Evolutionary conservation across 2,888 invertebrate genomes (phyloP), one percentile per base, ranked within the genome.

Genomic region (Drosophila maculinotata): DNA sequence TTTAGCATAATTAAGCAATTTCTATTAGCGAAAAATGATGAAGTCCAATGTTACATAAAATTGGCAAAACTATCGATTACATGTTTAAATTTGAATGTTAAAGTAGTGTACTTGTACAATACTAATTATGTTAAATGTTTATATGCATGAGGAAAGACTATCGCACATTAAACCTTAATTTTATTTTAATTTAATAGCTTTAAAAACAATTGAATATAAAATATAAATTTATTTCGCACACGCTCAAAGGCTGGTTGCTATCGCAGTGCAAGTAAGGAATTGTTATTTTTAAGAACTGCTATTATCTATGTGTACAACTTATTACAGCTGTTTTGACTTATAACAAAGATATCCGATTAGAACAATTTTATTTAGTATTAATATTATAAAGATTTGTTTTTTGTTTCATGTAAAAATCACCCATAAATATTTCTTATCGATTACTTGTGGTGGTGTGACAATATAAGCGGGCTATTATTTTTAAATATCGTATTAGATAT

Each of bases 161-260:
- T n/a, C n/a, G n/a, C n/a, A n/a, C n/a, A n/a, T n/a, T n/a, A n/a
- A n/a, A n/a, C n/a, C n/a, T n/a, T n/a, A n/a, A n/a, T n/a, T n/a
- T n/a, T n/a, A n/a, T n/a, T n/a, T n/a, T n/a, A n/a, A n/a, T n/a
- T n/a, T n/a, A n/a, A n/a, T n/a, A n/a, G n/a, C n/a, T n/a, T n/a
- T n/a, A n/a, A n/a, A n/a, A n/a, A n/a, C n/a, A n/a, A n/a, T n/a
- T n/a, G n/a, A n/a, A n/a, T n/a, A n/a, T n/a, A n/a, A n/a, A n/a
- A n/a, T n/a, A n/a, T n/a, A n/a, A n/a, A n/a, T n/a, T n/a, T n/a
- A n/a, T n/a, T n/a, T n/a, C n/a, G n/a, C 8, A 12, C 1, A 60
- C 12, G 15, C 8, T 8, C 12, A 36, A 5, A 58, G 28, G 15
- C 45, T 58, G 20, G 8, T 0, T 33, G 57, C 10, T 57, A 14